Percentiles rank a stretch among this genome's conserved stretches.
Evolutionary conservation across 2,797 vertebrate genomes (phyloP).

Genomic region (Iguana delicatissima): DNA sequence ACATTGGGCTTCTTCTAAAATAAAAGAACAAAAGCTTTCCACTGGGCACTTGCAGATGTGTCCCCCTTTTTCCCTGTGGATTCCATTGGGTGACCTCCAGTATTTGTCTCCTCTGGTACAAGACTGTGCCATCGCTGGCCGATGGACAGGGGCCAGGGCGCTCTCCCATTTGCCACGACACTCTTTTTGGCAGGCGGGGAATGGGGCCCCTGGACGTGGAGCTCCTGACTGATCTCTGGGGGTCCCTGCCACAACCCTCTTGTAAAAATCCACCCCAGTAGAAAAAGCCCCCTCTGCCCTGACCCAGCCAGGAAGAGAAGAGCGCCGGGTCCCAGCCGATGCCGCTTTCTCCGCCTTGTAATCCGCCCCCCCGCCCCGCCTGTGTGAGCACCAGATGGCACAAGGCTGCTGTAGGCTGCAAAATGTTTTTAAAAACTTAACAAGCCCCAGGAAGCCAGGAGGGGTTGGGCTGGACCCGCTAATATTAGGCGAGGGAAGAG

Average conservation of each 20-base stretch:
- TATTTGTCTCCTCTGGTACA: too few species aligned
- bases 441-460: background rate
- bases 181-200: too few species aligned
- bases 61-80: too few species aligned
- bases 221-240: background rate
- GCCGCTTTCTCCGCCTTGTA: background rate
- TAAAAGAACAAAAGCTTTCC: too few species aligned
- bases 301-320: background rate
- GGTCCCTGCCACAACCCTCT: too few species aligned
- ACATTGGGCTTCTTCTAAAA: too few species aligned
- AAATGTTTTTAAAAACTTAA: background rate
- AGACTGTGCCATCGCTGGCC: background rate
- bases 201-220: too few species aligned
- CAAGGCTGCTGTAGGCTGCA: background rate
- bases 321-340: background rate
- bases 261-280: background rate
- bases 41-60: too few species aligned
- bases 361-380: background rate
- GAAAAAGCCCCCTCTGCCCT: too few species aligned
- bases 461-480: rapidly evolving
- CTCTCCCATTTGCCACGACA: background rate
- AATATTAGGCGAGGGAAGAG: background rate
- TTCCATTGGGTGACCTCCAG: too few species aligned
- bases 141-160: background rate
- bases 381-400: background rate